Conservation (phyloP, 2,113 vertebrate genomes). For the Pluvianellus socialis region DNA sequence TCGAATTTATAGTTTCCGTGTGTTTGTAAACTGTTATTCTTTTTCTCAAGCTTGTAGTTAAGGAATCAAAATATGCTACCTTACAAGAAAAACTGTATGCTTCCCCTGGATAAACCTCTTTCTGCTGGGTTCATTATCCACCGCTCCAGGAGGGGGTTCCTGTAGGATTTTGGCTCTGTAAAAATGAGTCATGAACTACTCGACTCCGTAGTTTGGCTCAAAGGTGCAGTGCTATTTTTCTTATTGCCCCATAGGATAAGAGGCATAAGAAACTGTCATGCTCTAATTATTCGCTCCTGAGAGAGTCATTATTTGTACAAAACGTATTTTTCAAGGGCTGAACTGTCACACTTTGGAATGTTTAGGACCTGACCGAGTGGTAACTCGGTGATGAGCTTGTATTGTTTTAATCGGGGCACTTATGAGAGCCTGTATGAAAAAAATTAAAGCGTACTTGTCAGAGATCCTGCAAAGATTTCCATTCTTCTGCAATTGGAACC, state of each 20-base stretch:
- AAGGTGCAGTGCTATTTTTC: not conserved
- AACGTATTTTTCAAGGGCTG: not conserved
- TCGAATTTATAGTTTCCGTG: not conserved
- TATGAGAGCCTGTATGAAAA: not conserved
- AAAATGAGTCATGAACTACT: not conserved
- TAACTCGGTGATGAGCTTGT: not conserved
- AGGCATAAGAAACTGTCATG: not conserved
- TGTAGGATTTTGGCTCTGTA: not conserved
- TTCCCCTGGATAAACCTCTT: not conserved
- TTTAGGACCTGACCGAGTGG: not conserved
- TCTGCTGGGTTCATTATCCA: not conserved
- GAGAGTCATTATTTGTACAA: not conserved
- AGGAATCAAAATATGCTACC: too few species aligned
- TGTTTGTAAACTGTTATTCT: not conserved
- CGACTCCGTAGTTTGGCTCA: not conserved
- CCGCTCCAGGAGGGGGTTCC: not conserved
- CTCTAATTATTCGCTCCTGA: not conserved
- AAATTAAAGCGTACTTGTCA: not conserved
- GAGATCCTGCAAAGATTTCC: not conserved
- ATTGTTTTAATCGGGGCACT: fast-evolving
- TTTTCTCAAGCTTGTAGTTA: not conserved
- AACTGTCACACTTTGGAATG: not conserved
- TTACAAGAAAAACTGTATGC: not conserved
- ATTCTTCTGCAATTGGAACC: not conserved
- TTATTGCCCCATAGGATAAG: not conserved